Percentiles rank a stretch among this genome's conserved stretches.
Evolutionary conservation across 2,888 invertebrate genomes (phyloP).

Genomic region (Crossocerus cetratus): DNA sequence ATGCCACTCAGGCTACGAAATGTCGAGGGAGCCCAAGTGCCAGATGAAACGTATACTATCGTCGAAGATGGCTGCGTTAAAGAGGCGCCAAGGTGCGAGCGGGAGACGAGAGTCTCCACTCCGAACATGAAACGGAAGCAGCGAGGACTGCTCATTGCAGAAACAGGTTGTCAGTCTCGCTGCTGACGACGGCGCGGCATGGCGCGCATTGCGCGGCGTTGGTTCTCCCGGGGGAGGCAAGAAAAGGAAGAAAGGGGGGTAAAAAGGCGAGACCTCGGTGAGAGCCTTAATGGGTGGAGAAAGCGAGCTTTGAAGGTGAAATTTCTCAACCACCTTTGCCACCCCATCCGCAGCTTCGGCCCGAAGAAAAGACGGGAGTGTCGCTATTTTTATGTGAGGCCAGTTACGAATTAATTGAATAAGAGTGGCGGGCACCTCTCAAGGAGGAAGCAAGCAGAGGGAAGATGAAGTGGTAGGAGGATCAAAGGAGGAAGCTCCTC

Average conservation of each 20-base stretch:
- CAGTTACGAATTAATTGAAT: slow-evolving; percentile 69
- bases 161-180: slow-evolving; percentile 23
- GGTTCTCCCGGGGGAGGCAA: background rate
- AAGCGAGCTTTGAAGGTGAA: slow-evolving; percentile 39
- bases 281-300: slow-evolving; percentile 15
- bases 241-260: background rate
- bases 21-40: too few species aligned
- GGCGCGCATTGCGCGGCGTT: background rate
- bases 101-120: slow-evolving; percentile 16
- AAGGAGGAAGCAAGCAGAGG: slow-evolving; percentile 12
- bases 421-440: slow-evolving; percentile 56
- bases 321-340: slow-evolving; percentile 31
- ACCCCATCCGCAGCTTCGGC: slow-evolving; percentile 18
- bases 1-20: too few species aligned
- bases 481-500: slow-evolving; percentile 47
- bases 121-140: slow-evolving; percentile 26
- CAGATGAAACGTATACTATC: too few species aligned
- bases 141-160: slow-evolving; percentile 33
- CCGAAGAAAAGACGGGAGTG: slow-evolving; percentile 28
- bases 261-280: slow-evolving; percentile 10
- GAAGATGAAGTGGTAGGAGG: slow-evolving; percentile 22
- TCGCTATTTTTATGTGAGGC: slow-evolving; percentile 53
- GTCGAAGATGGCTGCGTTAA: too few species aligned
- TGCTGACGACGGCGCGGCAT: background rate
- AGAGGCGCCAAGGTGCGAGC: background rate